These are phyloP conservation scores for Cynaeus angustus DNA, from an alignment of 2,888 invertebrate genomes.

Conservation along the genomic window DNA sequence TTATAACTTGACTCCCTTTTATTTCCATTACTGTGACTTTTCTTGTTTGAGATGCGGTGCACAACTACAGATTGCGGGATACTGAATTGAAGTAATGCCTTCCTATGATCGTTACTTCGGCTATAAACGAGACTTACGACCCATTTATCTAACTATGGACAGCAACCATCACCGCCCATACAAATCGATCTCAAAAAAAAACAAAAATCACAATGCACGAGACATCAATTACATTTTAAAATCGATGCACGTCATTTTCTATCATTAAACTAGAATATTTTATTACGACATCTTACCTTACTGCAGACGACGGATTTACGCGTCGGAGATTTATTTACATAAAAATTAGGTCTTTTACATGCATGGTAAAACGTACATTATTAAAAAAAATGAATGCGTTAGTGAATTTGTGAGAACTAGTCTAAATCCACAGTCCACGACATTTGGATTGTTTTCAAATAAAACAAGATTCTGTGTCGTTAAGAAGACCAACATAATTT, in stretches of 20 bases:
- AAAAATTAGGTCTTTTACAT: too few relatives aligned
- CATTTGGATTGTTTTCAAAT: too few relatives aligned
- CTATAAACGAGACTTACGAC: slow-evolving; percentile 47
- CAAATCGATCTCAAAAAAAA: slow-evolving; percentile 27
- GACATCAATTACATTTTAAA: slow-evolving; percentile 28
- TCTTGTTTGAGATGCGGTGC: slow-evolving; percentile 32
- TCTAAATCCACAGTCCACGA: too few relatives aligned
- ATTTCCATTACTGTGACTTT: slow-evolving; percentile 32
- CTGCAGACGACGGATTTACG: slow-evolving; percentile 2
- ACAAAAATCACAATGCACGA: slow-evolving; percentile 16
- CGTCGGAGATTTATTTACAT: too few relatives aligned
- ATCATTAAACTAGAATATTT: slow-evolving; percentile 23
- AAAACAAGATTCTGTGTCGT: too few relatives aligned
- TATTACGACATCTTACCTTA: slow-evolving; percentile 14
- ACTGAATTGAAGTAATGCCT: slow-evolving; percentile 45
- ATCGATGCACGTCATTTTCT: slow-evolving; percentile 29
- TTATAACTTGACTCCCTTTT: slow-evolving; percentile 19
- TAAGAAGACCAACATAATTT: not conserved
- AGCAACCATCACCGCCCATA: slow-evolving; percentile 22
- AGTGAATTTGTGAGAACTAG: too few relatives aligned
- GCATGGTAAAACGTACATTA: too few relatives aligned
- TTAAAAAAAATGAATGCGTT: too few relatives aligned
- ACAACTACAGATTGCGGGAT: slow-evolving; percentile 44
- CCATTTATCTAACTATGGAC: slow-evolving; percentile 42
- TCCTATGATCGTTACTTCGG: slow-evolving; percentile 48